These are phyloP conservation scores for Lepidurus couesii DNA, from an alignment of 1,140 invertebrate species.

Conservation along the genomic window DNA sequence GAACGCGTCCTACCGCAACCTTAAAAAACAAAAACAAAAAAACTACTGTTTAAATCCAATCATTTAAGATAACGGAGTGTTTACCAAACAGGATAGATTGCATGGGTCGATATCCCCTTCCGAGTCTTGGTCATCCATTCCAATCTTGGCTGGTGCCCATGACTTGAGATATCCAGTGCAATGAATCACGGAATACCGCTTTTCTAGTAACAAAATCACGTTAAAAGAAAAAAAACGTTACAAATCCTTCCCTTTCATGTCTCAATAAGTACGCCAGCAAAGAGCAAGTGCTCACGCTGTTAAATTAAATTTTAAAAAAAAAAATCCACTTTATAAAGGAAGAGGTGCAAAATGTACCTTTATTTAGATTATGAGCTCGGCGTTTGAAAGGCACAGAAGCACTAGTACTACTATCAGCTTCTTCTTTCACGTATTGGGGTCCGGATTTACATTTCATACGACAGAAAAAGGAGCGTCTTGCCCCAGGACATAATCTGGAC, in stretches of 20 bases:
- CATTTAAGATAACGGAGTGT: conserved; percentile 37
- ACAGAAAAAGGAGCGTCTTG: conserved; percentile 85
- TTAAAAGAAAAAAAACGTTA: conserved; percentile 24
- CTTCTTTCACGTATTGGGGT: conserved; percentile 60
- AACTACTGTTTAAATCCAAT: neutral
- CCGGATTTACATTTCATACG: conserved; percentile 74
- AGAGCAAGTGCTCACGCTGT: no score
- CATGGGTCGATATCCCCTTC: conserved; percentile 61
- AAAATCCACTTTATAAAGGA: neutral
- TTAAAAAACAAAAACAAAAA: no score
- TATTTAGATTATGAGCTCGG: conserved; percentile 32
- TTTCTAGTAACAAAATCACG: conserved; percentile 52
- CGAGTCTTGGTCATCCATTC: conserved; percentile 50
- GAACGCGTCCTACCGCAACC: conserved; percentile 66
- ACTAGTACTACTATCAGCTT: conserved; percentile 54
- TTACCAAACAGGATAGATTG: conserved; percentile 74
- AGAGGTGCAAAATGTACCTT: conserved; percentile 46
- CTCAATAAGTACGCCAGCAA: no score
- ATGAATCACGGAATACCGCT: conserved; percentile 73
- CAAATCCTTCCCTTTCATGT: neutral
- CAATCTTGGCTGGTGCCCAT: conserved; percentile 73
- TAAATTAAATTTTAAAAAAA: neutral
- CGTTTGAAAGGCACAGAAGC: conserved; percentile 25
- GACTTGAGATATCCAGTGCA: conserved; percentile 89
- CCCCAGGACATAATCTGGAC: conserved; percentile 74